These are phyloP conservation scores for Drosophila lutescens DNA, from an alignment of 2,888 invertebrate genomes.

Conservation along the genomic window DNA sequence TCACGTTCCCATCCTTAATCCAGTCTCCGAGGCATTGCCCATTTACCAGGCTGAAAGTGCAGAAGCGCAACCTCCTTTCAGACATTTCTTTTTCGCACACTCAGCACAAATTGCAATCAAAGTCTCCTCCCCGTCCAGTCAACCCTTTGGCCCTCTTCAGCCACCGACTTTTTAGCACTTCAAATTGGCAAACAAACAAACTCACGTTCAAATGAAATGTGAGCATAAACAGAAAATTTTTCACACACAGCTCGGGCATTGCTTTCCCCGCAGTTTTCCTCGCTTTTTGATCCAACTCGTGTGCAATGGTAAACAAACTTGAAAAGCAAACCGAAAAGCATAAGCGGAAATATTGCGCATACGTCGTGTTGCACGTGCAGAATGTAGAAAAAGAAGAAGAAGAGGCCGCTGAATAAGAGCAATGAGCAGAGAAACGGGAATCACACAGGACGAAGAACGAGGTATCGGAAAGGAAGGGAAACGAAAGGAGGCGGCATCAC, in stretches of 20 bases:
- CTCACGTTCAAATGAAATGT: constrained; percentile 79
- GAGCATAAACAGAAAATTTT: constrained; percentile 78
- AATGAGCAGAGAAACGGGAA: constrained; percentile 40
- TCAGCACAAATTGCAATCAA: constrained; percentile 76
- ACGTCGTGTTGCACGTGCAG: constrained; percentile 57
- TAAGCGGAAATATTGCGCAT: constrained; percentile 66
- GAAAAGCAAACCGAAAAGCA: constrained; percentile 61
- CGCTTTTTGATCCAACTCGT: constrained; percentile 38
- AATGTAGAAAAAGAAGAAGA: constrained; percentile 2
- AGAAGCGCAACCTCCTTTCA: constrained; percentile 26
- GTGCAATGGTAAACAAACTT: constrained; percentile 72
- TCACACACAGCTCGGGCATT: constrained; percentile 61
- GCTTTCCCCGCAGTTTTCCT: constrained; percentile 6
- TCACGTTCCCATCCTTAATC: not conserved
- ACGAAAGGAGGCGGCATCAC: constrained; percentile 51
- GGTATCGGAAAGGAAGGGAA: not conserved
- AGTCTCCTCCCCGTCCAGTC: constrained; percentile 29
- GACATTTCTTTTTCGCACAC: constrained; percentile 56
- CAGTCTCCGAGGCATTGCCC: constrained; percentile 24
- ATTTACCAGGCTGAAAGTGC: constrained; percentile 25
- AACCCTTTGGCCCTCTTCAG: constrained; percentile 19
- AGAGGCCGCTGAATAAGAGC: constrained; percentile 31
- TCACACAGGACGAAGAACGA: constrained; percentile 16
- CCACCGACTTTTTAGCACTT: constrained; percentile 64
- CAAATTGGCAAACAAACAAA: constrained; percentile 77